Percentiles rank a stretch among this genome's conserved stretches.
These are phyloP conservation scores for Hirundichthys speculiger DNA, from an alignment of 2,113 vertebrate genomes.

Conservation along the genomic window DNA sequence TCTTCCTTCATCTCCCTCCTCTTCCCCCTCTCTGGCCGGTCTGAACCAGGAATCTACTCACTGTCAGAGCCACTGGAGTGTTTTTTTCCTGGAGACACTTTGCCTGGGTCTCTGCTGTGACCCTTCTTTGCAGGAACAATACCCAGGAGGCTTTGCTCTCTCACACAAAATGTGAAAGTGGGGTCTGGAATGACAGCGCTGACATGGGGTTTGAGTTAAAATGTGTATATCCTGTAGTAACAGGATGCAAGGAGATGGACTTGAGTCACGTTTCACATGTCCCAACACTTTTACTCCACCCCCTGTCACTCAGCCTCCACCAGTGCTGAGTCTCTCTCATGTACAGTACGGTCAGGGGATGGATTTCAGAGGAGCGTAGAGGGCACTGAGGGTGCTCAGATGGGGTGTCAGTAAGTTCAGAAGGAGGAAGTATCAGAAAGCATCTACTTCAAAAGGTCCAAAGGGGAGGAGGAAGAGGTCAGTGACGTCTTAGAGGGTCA, in stretches of 20 bases:
- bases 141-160: conserved; percentile 56
- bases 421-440: conserved; percentile 10
- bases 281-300: conserved; percentile 53
- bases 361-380: conserved; percentile 20
- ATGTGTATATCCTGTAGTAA: conserved; percentile 79
- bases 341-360: conserved; percentile 7
- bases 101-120: conserved; percentile 61
- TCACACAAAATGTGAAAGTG: conserved; percentile 66
- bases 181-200: conserved; percentile 42
- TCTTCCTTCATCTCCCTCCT: conserved; percentile 57
- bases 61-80: conserved; percentile 67
- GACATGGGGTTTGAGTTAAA: conserved; percentile 63
- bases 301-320: conserved; percentile 5
- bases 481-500: conserved; percentile 42
- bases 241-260: conserved; percentile 77
- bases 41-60: conserved; percentile 39
- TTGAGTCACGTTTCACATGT: conserved; percentile 78
- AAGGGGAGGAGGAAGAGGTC: conserved; percentile 38
- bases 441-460: conserved; percentile 26
- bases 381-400: conserved; percentile 20
- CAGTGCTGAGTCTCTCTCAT: background rate
- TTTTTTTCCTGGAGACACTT: conserved; percentile 81
- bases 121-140: conserved; percentile 72
- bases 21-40: conserved; percentile 8
- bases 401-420: conserved; percentile 12